Evolutionary conservation across 2,797 vertebrate genomes (phyloP).

Genomic region (Mallotus villosus): DNA sequence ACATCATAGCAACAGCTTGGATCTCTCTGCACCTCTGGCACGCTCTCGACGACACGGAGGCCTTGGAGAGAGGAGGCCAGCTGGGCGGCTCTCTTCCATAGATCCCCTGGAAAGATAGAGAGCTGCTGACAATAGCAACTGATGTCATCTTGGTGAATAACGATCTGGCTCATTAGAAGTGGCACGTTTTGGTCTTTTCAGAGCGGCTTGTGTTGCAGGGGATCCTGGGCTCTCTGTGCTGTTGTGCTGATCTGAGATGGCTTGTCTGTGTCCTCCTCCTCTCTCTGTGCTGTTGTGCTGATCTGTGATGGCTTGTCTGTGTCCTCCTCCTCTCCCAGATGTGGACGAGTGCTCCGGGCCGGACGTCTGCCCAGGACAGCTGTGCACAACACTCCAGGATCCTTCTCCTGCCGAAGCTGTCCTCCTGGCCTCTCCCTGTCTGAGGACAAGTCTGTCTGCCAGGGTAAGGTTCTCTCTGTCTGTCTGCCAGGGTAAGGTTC

Average conservation of each 20-base stretch:
- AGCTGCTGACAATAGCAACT: conserved; percentile 56
- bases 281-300: background rate
- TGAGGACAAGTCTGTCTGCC: conserved; percentile 51
- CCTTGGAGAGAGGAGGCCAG: conserved; percentile 67
- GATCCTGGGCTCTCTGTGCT: background rate
- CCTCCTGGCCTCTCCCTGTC: conserved; percentile 54
- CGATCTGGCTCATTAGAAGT: conserved; percentile 53
- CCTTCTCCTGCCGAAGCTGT: conserved; percentile 67
- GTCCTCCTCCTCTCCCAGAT: conserved; percentile 58
- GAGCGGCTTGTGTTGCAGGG: no score
- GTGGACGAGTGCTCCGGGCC: conserved; percentile 69
- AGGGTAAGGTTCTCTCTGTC: conserved; percentile 48
- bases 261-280: no score
- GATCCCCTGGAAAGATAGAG: conserved; percentile 40
- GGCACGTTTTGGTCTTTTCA: conserved; percentile 13
- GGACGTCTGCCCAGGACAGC: conserved; percentile 62
- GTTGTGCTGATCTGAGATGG: background rate
- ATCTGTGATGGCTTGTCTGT: background rate
- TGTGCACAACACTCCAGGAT: conserved; percentile 69
- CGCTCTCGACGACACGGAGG: conserved; percentile 52
- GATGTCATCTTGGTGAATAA: conserved; percentile 37
- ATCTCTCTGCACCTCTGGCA: conserved; percentile 54
- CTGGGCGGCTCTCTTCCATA: conserved; percentile 34
- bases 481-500: no score
- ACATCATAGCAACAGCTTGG: conserved; percentile 68